Percentiles rank a stretch among this genome's conserved stretches.
Conservation (phyloP, 2,113 vertebrate species). For the Trachemys scripta region DNA sequence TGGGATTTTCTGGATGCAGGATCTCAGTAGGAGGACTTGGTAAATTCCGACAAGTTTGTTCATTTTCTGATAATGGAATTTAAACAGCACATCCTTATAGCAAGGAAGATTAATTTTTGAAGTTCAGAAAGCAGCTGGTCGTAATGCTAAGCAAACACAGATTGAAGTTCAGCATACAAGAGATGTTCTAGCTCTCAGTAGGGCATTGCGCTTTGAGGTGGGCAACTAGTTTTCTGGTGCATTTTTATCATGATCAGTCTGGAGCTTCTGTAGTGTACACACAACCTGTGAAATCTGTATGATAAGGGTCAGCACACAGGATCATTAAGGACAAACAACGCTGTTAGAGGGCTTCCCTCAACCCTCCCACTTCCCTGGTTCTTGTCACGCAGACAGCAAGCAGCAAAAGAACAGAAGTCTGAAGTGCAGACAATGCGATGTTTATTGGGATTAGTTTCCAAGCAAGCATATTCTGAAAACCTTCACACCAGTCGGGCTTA, state of each 20-base stretch:
- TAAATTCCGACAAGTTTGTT: background rate
- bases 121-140: conserved; percentile 9
- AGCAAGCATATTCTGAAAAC: too few species aligned
- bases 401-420: too few species aligned
- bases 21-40: background rate
- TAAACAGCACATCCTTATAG: background rate
- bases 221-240: background rate
- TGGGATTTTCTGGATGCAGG: background rate
- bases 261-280: background rate
- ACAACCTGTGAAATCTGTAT: background rate
- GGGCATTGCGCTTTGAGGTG: background rate
- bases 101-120: background rate
- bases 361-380: too few species aligned
- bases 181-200: background rate
- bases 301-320: background rate
- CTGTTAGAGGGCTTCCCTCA: too few species aligned
- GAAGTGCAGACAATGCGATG: too few species aligned
- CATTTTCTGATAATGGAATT: background rate
- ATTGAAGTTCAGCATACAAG: background rate
- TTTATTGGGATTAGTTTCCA: too few species aligned
- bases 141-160: background rate
- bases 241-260: background rate
- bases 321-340: background rate
- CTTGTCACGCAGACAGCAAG: too few species aligned
- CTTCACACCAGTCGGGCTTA: too few species aligned